Conservation (phyloP, 2,797 vertebrate species). For the Syngnathus rostellatus region DNA sequence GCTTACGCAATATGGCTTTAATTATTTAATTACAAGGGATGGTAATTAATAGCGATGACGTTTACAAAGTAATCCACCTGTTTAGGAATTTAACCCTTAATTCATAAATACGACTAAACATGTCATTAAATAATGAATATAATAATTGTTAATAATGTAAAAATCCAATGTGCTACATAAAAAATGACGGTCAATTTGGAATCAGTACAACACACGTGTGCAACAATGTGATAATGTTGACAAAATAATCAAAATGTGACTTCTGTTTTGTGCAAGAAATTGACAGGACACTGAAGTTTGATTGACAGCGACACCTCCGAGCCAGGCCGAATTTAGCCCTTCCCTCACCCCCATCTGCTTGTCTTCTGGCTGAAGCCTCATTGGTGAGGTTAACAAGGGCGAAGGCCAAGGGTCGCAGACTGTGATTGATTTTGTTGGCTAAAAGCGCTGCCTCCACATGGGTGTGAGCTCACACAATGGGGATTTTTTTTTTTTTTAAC, state of each 20-base stretch:
- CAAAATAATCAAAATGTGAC: neutral
- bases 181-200: neutral
- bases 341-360: conserved; percentile 54
- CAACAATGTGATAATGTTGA: neutral
- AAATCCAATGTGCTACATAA: too few species aligned
- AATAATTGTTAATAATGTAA: too few species aligned
- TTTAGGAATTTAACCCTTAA: too few species aligned
- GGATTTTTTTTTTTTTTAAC: conserved; percentile 3
- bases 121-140: too few species aligned
- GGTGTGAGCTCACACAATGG: conserved; percentile 28
- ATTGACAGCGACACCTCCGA: conserved; percentile 32
- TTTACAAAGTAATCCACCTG: too few species aligned
- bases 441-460: conserved; percentile 25
- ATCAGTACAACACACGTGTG: too few species aligned
- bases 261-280: neutral
- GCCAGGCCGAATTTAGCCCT: conserved; percentile 14
- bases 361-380: conserved; percentile 27
- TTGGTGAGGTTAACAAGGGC: conserved; percentile 35
- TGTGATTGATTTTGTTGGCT: conserved; percentile 54
- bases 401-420: conserved; percentile 62
- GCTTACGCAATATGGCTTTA: too few species aligned
- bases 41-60: too few species aligned
- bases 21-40: too few species aligned
- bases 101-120: too few species aligned
- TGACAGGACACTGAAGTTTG: conserved; percentile 1